These are phyloP conservation scores for Myotis pilosus DNA, from an alignment of 2,797 vertebrate species.

Conservation along the genomic window DNA sequence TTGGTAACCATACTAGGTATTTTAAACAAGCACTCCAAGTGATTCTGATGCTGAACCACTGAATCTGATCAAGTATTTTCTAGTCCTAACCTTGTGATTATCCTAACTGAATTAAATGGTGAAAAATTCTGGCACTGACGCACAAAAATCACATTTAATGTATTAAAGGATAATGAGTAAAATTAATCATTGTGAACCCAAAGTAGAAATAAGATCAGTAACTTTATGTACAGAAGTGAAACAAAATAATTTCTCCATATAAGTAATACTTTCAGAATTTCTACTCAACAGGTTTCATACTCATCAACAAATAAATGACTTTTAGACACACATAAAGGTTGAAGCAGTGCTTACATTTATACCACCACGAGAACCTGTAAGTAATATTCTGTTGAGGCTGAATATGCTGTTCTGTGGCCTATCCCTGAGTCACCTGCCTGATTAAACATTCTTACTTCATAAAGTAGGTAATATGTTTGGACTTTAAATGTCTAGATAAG, in stretches of 20 bases:
- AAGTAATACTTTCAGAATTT: background rate
- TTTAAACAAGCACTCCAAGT: background rate
- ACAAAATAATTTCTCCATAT: background rate
- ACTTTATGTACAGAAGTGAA: background rate
- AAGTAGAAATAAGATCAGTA: background rate
- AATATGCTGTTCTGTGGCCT: background rate
- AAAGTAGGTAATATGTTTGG: background rate
- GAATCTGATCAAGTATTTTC: background rate
- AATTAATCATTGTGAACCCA: background rate
- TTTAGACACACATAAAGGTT: background rate
- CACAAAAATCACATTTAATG: background rate
- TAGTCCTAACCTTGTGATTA: background rate
- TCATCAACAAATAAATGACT: slow-evolving; percentile 17
- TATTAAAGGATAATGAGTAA: slow-evolving; percentile 16
- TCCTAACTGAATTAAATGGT: background rate
- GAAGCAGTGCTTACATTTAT: background rate
- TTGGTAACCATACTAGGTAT: background rate
- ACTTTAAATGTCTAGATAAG: background rate
- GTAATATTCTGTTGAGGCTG: background rate
- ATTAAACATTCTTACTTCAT: background rate
- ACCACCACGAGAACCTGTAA: background rate
- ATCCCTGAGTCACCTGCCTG: background rate
- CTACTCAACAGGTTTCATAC: background rate
- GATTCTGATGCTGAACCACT: background rate
- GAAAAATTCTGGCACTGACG: slow-evolving; percentile 16